Conservation (phyloP, 2,797 vertebrate species). For the Sebastes melanostomus region DNA sequence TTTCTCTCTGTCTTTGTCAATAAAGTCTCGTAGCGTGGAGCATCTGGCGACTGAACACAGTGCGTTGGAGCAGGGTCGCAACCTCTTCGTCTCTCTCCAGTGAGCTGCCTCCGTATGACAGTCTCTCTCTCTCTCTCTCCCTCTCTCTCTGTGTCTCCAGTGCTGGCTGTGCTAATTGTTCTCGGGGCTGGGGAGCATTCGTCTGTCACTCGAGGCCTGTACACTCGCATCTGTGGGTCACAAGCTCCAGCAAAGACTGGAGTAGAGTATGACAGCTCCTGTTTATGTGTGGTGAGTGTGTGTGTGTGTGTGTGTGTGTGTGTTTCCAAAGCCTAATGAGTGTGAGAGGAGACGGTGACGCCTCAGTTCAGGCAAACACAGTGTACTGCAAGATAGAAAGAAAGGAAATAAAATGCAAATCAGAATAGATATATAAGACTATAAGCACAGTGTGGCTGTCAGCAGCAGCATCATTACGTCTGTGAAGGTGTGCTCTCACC, state of each 20-base stretch:
- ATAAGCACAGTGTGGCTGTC: background rate
- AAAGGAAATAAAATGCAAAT: background rate
- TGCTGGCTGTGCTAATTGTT: constrained; percentile 55
- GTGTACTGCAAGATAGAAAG: background rate
- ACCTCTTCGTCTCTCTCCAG: constrained; percentile 49
- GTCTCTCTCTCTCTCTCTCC: background rate
- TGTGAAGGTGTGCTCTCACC: background rate
- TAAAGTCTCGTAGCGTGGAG: constrained; percentile 2
- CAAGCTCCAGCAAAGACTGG: constrained; percentile 27
- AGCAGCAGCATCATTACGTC: background rate
- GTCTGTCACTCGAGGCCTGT: constrained; percentile 51
- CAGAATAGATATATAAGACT: background rate
- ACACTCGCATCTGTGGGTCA: constrained; percentile 39
- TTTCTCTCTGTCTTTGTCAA: constrained; percentile 14
- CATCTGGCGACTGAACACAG: constrained; percentile 29
- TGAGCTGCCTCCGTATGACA: constrained; percentile 47
- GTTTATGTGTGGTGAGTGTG: constrained; percentile 23
- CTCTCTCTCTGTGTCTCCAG: constrained; percentile 6
- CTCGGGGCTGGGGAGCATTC: constrained; percentile 24
- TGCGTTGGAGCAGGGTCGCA: constrained; percentile 27
- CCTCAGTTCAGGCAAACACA: background rate
- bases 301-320: background rate
- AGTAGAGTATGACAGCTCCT: constrained; percentile 41
- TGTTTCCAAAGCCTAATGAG: constrained; percentile 33
- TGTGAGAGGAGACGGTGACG: background rate